Percentiles rank a stretch among this genome's conserved stretches.
phyloP scores from a whole-genome alignment of 2,113 vertebrate genomes.

The Nipponia nippon region DNA sequence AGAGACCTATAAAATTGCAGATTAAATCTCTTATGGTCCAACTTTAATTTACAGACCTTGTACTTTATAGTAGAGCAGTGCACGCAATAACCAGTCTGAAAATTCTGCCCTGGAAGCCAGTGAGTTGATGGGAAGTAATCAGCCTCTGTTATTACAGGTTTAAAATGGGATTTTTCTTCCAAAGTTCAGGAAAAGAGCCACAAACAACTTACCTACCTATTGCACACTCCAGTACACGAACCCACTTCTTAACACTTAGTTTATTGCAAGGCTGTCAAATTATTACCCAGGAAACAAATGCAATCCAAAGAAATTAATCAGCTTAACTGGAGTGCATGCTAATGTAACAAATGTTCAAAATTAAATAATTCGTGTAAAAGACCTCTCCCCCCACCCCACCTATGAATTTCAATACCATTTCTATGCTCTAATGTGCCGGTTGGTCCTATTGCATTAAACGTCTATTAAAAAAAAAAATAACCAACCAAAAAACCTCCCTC shows the following conservation, averaged over 20 bases:
- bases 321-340: neutral
- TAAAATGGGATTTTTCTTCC: conserved; percentile 44
- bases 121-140: conserved; percentile 56
- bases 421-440: neutral
- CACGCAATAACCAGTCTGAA: conserved; percentile 20
- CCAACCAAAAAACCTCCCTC: neutral
- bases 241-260: neutral
- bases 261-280: conserved; percentile 27
- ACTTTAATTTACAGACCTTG: conserved; percentile 50
- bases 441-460: neutral
- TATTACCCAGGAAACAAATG: neutral
- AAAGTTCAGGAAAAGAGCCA: conserved; percentile 49
- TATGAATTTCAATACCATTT: neutral
- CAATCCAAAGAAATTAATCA: conserved; percentile 30
- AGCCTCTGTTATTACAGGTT: neutral
- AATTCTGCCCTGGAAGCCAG: conserved; percentile 51
- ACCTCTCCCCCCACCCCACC: neutral
- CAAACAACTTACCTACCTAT: conserved; percentile 14
- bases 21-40: conserved; percentile 42
- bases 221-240: neutral
- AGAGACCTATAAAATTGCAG: conserved; percentile 40
- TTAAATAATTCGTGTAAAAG: conserved; percentile 1
- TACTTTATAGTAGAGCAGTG: conserved; percentile 13
- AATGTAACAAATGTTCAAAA: conserved; percentile 53
- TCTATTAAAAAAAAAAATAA: neutral